A percentile compares a stretch with the other conserved stretches of the same genome.
phyloP scores from a whole-genome alignment of 2,113 vertebrate species.

The Pavo muticus region DNA sequence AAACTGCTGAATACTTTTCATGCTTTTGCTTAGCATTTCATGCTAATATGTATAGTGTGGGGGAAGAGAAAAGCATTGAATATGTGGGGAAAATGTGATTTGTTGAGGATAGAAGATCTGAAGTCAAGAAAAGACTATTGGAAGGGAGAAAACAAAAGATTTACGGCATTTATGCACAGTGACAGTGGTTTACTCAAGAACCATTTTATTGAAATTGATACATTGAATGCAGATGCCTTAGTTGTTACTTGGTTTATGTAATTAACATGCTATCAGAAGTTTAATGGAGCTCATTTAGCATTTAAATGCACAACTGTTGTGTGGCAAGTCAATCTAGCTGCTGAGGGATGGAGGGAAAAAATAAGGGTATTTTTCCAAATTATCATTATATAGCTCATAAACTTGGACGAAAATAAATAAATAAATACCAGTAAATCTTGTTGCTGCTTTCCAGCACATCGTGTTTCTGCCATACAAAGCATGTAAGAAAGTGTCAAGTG shows the following conservation, averaged over 20 bases:
- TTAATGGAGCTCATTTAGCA: background rate
- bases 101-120: background rate
- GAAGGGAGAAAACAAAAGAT: background rate
- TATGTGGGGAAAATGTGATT: background rate
- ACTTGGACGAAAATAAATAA: too few relatives aligned
- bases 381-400: background rate
- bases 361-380: background rate
- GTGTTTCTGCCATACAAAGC: background rate
- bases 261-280: background rate
- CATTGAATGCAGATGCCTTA: background rate
- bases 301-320: background rate
- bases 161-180: background rate
- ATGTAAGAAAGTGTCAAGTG: background rate
- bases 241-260: background rate
- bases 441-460: background rate
- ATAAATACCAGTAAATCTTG: background rate
- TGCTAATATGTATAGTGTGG: background rate
- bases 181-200: background rate
- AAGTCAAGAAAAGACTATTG: background rate
- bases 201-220: background rate
- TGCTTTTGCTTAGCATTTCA: background rate
- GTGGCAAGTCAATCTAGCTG: background rate
- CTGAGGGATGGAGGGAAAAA: background rate
- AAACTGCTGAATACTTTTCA: background rate
- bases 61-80: background rate